Conservation (phyloP, 2,888 invertebrate genomes). For the Tiphia femorata region DNA sequence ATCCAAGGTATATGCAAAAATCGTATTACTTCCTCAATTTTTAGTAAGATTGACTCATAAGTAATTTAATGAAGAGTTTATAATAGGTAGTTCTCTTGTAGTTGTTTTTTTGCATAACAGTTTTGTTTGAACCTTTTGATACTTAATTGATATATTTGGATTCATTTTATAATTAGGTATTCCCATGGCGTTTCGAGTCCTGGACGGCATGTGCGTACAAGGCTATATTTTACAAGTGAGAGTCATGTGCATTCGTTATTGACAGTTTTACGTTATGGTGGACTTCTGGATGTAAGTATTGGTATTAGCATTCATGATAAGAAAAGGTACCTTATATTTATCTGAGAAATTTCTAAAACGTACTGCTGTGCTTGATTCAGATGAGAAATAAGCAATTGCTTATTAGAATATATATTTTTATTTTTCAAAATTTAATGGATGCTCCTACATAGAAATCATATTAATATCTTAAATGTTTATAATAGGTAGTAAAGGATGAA, state of each 20-base stretch:
- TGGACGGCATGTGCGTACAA: conserved; percentile 95
- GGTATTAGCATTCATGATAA: background rate
- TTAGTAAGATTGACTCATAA: no score
- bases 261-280: conserved; percentile 94
- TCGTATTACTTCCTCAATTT: no score
- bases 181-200: conserved; percentile 98
- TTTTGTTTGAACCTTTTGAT: no score
- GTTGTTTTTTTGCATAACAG: no score
- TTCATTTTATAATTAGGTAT: conserved; percentile 74
- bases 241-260: conserved; percentile 98
- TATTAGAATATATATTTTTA: background rate
- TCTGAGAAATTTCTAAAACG: no score
- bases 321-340: no score
- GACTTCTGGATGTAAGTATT: conserved; percentile 84
- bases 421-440: no score
- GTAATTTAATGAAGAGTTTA: no score
- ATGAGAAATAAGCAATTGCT: background rate
- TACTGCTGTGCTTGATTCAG: no score
- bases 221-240: conserved; percentile 99
- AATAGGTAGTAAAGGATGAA: conserved; percentile 85
- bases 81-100: no score
- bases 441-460: no score
- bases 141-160: background rate
- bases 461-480: no score
- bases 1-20: conserved; percentile 79